Evolutionary conservation across 2,888 invertebrate species (phyloP).

Genomic region (Nebria salina): DNA sequence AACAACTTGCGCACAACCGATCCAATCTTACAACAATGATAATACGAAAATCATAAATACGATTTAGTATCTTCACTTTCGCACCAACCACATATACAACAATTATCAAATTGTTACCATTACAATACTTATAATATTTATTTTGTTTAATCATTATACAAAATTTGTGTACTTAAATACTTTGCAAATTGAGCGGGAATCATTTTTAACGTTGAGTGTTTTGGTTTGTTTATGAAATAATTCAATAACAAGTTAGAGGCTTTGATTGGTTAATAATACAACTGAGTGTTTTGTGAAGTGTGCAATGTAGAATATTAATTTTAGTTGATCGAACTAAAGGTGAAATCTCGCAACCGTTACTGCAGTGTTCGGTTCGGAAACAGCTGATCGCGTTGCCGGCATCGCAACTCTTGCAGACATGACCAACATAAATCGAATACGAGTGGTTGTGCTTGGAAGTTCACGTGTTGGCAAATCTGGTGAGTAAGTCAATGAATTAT

Average conservation of each 20-base stretch:
- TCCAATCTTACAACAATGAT: conserved; percentile 31
- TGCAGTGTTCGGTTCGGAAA: conserved; percentile 17
- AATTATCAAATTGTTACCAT: neutral
- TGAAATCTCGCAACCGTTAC: conserved; percentile 30
- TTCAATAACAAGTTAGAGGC: neutral
- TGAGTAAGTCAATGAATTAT: conserved; percentile 62
- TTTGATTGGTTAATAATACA: neutral
- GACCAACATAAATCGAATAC: conserved; percentile 83
- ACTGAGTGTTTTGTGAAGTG: conserved; percentile 29
- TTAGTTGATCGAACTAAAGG: conserved; percentile 28
- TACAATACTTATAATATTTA: neutral
- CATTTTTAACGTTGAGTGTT: neutral
- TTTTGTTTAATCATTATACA: conserved; percentile 7
- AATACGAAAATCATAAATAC: conserved; percentile 13
- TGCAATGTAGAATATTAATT: conserved; percentile 30
- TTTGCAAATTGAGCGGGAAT: neutral
- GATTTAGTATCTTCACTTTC: conserved; percentile 14
- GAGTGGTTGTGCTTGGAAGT: conserved; percentile 82
- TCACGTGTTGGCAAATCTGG: conserved; percentile 82
- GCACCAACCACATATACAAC: neutral
- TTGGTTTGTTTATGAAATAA: conserved; percentile 5
- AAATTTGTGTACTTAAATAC: conserved; percentile 15
- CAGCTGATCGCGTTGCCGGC: conserved; percentile 37
- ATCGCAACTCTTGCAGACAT: conserved; percentile 58
- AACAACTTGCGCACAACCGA: conserved; percentile 21